phyloP scores from a whole-genome alignment of 1,140 invertebrate species.

The Lordiphosa mommai region DNA sequence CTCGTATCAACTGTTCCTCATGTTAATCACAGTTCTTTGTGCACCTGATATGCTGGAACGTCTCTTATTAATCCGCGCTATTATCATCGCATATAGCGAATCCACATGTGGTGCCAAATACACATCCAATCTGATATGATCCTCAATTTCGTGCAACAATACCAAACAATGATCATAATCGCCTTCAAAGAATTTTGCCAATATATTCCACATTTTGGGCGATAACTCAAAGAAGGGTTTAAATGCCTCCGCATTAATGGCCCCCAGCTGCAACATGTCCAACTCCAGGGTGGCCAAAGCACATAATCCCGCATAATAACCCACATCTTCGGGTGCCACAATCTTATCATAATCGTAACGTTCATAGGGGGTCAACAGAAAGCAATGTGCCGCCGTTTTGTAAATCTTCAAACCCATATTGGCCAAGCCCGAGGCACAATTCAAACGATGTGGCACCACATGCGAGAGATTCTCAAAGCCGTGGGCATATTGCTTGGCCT shows the following conservation, averaged over 20 bases:
- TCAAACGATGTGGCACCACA: conserved; percentile 33
- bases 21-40: neutral
- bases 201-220: conserved; percentile 26
- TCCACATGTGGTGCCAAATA: conserved; percentile 54
- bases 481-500: conserved; percentile 50
- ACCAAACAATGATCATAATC: conserved; percentile 8
- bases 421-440: conserved; percentile 50
- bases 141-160: conserved; percentile 32
- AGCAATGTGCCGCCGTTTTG: conserved; percentile 46
- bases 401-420: conserved; percentile 50
- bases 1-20: too few relatives aligned
- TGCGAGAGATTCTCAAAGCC: conserved; percentile 27
- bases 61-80: too few relatives aligned
- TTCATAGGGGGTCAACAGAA: conserved; percentile 29
- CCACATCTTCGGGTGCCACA: conserved; percentile 47
- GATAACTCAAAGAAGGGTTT: conserved; percentile 32
- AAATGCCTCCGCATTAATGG: conserved; percentile 29
- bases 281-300: conserved; percentile 43
- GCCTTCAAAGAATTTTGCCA: conserved; percentile 23
- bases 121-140: conserved; percentile 37
- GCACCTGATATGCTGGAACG: neutral
- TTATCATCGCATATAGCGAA: conserved; percentile 33
- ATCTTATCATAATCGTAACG: conserved; percentile 47
- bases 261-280: conserved; percentile 8
- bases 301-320: conserved; percentile 42